Base-by-base conservation (phyloP, 2,888 invertebrate species). In the Pollenia angustigena region DNA sequence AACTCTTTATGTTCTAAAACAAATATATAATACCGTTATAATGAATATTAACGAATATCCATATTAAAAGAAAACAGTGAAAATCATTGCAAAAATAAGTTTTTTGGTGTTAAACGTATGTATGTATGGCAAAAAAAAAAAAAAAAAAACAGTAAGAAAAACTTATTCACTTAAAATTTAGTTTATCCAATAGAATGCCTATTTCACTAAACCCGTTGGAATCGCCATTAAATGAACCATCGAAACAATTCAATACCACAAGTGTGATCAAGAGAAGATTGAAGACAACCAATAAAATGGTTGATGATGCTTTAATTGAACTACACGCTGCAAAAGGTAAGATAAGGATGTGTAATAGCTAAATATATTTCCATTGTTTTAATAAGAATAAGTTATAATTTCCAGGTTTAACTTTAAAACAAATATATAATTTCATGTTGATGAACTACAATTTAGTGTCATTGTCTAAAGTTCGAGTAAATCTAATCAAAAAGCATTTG, bases 211-310 rank as follows among this genome's bases (percentile, higher is more conserved):
- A 14, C 40, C 11, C 50, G 6, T 7, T n/a, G 52, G n/a, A 58
- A 40, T 23, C 54, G n/a, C 50, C n/a, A 8, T 3, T 1, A 0
- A 11, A 23, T 40, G 18, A 16, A 44, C 8, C 32, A 14, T 0
- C n/a, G 8, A 7, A n/a, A 14, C n/a, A 32, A 68, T 2, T 18
- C 12, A 18, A 79, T n/a, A 56, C 18, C 16, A 4, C 23, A 18
- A 32, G 9, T 11, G 18, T 44, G 6, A n/a, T 32, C 6, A 85
- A 69, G 10, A 72, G 40, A 50, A 60, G 1, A 14, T 23, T 42
- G 6, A 71, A 50, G 48, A 68, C 66, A 14, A 85, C 85, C 14
- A 42, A 10, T 6, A 2, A 64, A 64, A 83, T 86, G 86, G 86
- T 83, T 2, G 42, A 83, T 11, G 40, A 75, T 0, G 79, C 86